Base-by-base conservation (phyloP, 2,113 vertebrate species). In the Thalassoma bifasciatum region DNA sequence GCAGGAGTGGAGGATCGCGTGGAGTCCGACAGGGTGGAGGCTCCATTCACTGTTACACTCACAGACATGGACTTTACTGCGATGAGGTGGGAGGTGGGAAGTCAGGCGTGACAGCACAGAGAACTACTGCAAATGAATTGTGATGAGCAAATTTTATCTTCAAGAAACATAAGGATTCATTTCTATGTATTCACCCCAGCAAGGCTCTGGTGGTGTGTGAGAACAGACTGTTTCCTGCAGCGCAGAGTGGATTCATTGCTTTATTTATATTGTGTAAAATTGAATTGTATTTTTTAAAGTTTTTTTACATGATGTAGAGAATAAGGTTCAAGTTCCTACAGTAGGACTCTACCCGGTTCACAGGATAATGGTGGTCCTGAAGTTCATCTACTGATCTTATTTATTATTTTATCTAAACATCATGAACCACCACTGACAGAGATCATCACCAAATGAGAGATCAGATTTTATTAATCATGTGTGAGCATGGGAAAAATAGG, bases 41-140 rank as follows among this genome's bases (percentile, higher is more conserved):
- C 80, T 14, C 94, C 93, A 0, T 95, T 90, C 84, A 94, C 93
- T 0, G 92, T 96, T 65, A 95, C 93, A 6, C 92, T 96, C 66
- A 93, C 93, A 0, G 72, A 91, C 53, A 84, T 86, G 8, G 93
- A 95, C 72, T 93, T 93, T 46, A 83, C 49, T 0, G 88, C 92
- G 0, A 94, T 92, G 81, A 73, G 78, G 1, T 91, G 83, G 89
- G 90, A 86, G 2, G 13, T 10, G 8, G 61, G 74, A 23, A 92
- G 81, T 1, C 46, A 91, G 2, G 74, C 66, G 0, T 94, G 80
- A 93, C 4, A 1, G 34, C 17, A 4, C 8, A 0, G 34, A 65
- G 46, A 44, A 51, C 47, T 21, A 51, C 3, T 38, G 59, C 37
- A 30, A 66, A 40, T 40, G 14, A 30, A 22, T 14, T 49, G 12